Conservation (phyloP, 2,888 invertebrate species). For the Diaphora mendica region DNA sequence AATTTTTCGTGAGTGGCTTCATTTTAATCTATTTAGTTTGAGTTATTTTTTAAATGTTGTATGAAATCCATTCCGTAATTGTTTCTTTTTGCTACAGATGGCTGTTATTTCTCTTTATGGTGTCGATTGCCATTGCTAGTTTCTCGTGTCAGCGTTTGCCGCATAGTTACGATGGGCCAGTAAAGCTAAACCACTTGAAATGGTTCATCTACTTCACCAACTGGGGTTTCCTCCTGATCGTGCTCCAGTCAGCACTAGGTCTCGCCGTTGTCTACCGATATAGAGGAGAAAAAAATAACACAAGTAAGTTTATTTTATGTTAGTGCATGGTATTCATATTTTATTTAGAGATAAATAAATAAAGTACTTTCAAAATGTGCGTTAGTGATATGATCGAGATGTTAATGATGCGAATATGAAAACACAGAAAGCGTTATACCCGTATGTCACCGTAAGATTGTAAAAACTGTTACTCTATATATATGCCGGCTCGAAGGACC, state of each 20-base stretch:
- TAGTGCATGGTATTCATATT: not conserved
- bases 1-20: too few relatives aligned
- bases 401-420: too few relatives aligned
- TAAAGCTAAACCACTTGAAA: constrained; percentile 82
- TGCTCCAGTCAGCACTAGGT: constrained; percentile 86
- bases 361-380: not conserved
- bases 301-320: constrained; percentile 65
- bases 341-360: too few relatives aligned
- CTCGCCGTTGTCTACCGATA: constrained; percentile 82
- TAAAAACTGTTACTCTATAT: too few relatives aligned
- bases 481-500: too few relatives aligned
- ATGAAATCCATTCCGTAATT: too few relatives aligned
- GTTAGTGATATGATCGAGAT: not conserved
- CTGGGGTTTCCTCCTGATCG: constrained; percentile 89
- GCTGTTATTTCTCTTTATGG: constrained; percentile 82
- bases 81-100: constrained; percentile 70
- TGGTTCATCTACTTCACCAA: constrained; percentile 92
- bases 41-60: not conserved
- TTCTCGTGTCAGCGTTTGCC: constrained; percentile 78
- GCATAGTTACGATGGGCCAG: constrained; percentile 67
- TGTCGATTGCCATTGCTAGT: constrained; percentile 78
- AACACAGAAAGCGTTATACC: too few relatives aligned
- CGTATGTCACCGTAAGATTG: too few relatives aligned
- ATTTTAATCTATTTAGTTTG: too few relatives aligned
- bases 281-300: constrained; percentile 65